phyloP scores from a whole-genome alignment of 2,113 vertebrate genomes.

The Chrysochloris asiatica region DNA sequence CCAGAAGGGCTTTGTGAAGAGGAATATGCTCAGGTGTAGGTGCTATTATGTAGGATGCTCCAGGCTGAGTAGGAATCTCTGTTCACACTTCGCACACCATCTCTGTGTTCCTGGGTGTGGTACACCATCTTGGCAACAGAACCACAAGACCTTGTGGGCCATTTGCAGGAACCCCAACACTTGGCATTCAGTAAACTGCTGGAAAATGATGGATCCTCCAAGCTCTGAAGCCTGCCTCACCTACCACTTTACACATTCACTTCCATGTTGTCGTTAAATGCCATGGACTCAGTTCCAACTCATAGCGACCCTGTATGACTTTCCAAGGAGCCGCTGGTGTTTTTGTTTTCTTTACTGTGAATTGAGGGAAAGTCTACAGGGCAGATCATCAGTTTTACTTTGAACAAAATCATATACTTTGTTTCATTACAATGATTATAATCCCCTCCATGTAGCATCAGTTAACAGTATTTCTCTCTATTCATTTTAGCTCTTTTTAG shows the following conservation, averaged over 20 bases:
- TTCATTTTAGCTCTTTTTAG: too few species aligned
- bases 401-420: too few species aligned
- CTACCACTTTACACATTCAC: not conserved
- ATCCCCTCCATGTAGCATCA: too few species aligned
- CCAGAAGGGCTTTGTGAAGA: not conserved
- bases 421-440: too few species aligned
- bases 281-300: too few species aligned
- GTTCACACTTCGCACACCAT: rapidly evolving
- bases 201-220: not conserved
- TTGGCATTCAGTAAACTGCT: not conserved
- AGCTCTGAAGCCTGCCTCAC: not conserved
- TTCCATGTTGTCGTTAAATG: too few species aligned
- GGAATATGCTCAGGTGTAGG: not conserved
- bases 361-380: too few species aligned
- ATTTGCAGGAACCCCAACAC: not conserved
- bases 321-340: too few species aligned
- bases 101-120: rapidly evolving
- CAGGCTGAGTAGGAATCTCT: not conserved
- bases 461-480: too few species aligned
- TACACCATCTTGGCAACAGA: not conserved
- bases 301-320: too few species aligned
- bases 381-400: too few species aligned
- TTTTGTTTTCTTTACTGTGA: too few species aligned
- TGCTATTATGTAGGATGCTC: not conserved
- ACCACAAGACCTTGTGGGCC: not conserved